phyloP scores from a whole-genome alignment of 2,888 invertebrate genomes.

The Drosophila merina region DNA sequence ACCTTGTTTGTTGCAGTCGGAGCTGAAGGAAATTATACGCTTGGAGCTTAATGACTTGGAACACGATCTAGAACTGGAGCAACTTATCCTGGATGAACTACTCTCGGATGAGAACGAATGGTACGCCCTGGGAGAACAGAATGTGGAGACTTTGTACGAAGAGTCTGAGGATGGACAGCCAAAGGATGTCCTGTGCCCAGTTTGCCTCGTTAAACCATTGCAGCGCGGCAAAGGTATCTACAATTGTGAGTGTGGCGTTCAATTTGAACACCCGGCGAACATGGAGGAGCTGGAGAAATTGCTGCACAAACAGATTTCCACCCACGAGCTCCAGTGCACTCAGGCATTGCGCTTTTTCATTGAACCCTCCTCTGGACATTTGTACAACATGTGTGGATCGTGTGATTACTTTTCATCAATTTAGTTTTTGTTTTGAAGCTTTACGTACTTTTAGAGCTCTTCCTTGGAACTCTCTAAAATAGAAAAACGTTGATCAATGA shows the following conservation, averaged over 20 bases:
- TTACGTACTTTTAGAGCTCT: too few species aligned
- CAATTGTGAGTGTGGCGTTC: constrained; percentile 82
- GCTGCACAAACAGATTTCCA: constrained; percentile 55
- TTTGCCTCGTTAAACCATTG: constrained; percentile 84
- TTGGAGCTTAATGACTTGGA: constrained; percentile 80
- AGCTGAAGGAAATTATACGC: constrained; percentile 71
- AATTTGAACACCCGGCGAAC: constrained; percentile 63
- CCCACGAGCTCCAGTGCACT: constrained; percentile 57
- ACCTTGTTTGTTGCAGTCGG: constrained; percentile 35
- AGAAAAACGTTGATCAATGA: too few species aligned
- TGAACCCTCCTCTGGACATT: constrained; percentile 57
- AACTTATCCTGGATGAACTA: constrained; percentile 80
- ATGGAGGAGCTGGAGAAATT: constrained; percentile 45
- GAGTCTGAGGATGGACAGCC: constrained; percentile 81
- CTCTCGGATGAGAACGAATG: constrained; percentile 79
- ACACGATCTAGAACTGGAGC: constrained; percentile 76
- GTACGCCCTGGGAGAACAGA: constrained; percentile 76
- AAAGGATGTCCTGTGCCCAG: constrained; percentile 83
- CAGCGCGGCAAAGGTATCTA: constrained; percentile 53
- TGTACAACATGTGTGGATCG: constrained; percentile 75
- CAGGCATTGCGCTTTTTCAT: constrained; percentile 74
- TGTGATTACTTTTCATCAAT: constrained; percentile 80
- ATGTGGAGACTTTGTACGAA: constrained; percentile 78
- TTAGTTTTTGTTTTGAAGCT: constrained; percentile 24
- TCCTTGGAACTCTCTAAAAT: too few species aligned